Evolutionary conservation across 2,888 invertebrate genomes (phyloP).

Genomic region (Macaria liturata): DNA sequence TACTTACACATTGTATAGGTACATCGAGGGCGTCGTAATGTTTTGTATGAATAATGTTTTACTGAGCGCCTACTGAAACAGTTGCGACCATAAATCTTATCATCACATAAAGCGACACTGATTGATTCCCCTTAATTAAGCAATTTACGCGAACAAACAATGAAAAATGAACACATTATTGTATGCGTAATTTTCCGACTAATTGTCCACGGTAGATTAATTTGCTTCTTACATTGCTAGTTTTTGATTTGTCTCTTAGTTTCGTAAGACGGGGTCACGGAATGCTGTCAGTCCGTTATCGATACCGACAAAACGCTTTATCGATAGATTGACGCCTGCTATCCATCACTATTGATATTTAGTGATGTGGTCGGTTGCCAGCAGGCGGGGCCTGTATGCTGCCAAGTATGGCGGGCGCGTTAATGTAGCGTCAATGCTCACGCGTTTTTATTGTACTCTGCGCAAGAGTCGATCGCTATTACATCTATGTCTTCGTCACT

Average conservation of each 20-base stretch:
- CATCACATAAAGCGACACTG: constrained; percentile 42
- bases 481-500: constrained; percentile 41
- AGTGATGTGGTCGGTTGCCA: constrained; percentile 60
- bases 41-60: too few relatives aligned
- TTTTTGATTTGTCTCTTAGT: background rate
- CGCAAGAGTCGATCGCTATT: constrained; percentile 58
- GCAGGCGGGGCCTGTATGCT: constrained; percentile 68
- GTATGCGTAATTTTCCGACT: constrained; percentile 20
- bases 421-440: constrained; percentile 72
- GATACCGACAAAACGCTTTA: constrained; percentile 42
- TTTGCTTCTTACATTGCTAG: constrained; percentile 6
- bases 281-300: constrained; percentile 15
- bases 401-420: constrained; percentile 81
- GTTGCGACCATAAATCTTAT: constrained; percentile 37
- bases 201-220: constrained; percentile 12
- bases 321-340: constrained; percentile 50
- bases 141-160: constrained; percentile 31
- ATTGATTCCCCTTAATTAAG: constrained; percentile 41
- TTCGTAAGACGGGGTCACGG: constrained; percentile 10
- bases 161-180: constrained; percentile 26
- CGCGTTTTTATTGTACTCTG: constrained; percentile 70
- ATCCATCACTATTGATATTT: constrained; percentile 65
- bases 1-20: background rate
- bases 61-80: too few relatives aligned
- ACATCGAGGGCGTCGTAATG: background rate